A percentile compares a stretch with the other conserved stretches of the same genome.
Conservation (phyloP, 2,888 invertebrate genomes). For the Pyrocoelia pectoralis region DNA sequence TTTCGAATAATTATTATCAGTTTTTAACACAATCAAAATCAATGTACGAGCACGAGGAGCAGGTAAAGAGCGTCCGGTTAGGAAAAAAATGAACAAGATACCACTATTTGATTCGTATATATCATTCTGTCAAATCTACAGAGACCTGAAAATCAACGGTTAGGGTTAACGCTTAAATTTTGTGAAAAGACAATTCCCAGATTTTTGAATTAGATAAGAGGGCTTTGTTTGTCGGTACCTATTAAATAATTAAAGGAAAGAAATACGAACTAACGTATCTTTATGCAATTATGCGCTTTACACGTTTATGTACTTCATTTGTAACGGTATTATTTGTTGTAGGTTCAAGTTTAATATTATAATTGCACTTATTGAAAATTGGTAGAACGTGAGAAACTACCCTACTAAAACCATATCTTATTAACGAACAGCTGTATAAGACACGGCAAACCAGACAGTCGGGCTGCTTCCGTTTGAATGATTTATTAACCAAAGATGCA, state of each 20-base stretch:
- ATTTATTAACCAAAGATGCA: constrained; percentile 52
- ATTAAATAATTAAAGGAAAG: not conserved
- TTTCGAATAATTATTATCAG: too few relatives aligned
- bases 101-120: not conserved
- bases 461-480: constrained; percentile 58
- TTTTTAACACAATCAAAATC: not conserved
- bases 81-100: not conserved
- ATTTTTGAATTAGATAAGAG: not conserved
- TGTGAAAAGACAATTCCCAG: not conserved
- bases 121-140: not conserved
- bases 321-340: not conserved
- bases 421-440: constrained; percentile 39
- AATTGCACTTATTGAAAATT: constrained; percentile 19
- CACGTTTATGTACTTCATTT: not conserved
- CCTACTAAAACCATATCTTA: constrained; percentile 29
- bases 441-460: constrained; percentile 49
- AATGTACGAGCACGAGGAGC: not conserved
- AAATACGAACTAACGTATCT: not conserved
- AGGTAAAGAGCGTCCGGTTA: not conserved
- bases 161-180: not conserved
- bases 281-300: not conserved
- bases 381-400: constrained; percentile 36
- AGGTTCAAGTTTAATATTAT: constrained; percentile 9
- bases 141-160: constrained; percentile 1
- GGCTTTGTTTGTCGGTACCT: not conserved